These are phyloP conservation scores for Brassicogethes aeneus DNA, from an alignment of 2,888 invertebrate genomes.

Conservation along the genomic window DNA sequence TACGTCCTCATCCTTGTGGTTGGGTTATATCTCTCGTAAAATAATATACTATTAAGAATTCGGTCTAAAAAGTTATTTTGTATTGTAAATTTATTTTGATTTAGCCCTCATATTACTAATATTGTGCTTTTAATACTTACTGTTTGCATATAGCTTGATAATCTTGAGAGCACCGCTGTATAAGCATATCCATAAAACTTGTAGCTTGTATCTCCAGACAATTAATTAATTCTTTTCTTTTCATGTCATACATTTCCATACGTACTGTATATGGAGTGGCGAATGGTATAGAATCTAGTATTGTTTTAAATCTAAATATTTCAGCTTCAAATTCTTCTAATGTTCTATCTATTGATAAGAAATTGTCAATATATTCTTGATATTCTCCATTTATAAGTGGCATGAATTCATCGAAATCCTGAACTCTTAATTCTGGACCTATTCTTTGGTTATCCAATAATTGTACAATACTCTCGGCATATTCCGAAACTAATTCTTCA, in stretches of 20 bases:
- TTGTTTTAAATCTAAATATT: slow-evolving; percentile 53
- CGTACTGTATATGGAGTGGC: slow-evolving; percentile 56
- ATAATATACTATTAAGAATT: too few species aligned
- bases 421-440: slow-evolving; percentile 61
- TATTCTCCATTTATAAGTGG: slow-evolving; percentile 68
- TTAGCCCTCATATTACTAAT: slow-evolving; percentile 9
- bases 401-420: slow-evolving; percentile 75
- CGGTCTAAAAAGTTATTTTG: too few species aligned
- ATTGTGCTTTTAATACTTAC: slow-evolving; percentile 41
- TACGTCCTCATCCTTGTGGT: too few species aligned
- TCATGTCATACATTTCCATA: slow-evolving; percentile 79
- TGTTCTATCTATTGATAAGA: slow-evolving; percentile 55
- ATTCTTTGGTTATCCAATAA: slow-evolving; percentile 63
- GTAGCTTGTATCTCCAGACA: slow-evolving; percentile 61
- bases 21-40: too few species aligned
- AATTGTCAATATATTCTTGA: slow-evolving; percentile 53
- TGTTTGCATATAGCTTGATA: slow-evolving; percentile 70
- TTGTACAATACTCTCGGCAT: slow-evolving; percentile 51
- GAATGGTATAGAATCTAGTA: slow-evolving; percentile 52
- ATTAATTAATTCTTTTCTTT: slow-evolving; percentile 67
- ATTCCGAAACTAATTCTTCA: slow-evolving; percentile 54
- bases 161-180: slow-evolving; percentile 67
- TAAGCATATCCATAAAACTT: slow-evolving; percentile 56
- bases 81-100: too few species aligned
- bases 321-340: slow-evolving; percentile 57